Percentiles rank a stretch among this genome's conserved stretches.
These are phyloP conservation scores for Cercopithecus mona DNA, from an alignment of 2,113 vertebrate species.

Conservation along the genomic window DNA sequence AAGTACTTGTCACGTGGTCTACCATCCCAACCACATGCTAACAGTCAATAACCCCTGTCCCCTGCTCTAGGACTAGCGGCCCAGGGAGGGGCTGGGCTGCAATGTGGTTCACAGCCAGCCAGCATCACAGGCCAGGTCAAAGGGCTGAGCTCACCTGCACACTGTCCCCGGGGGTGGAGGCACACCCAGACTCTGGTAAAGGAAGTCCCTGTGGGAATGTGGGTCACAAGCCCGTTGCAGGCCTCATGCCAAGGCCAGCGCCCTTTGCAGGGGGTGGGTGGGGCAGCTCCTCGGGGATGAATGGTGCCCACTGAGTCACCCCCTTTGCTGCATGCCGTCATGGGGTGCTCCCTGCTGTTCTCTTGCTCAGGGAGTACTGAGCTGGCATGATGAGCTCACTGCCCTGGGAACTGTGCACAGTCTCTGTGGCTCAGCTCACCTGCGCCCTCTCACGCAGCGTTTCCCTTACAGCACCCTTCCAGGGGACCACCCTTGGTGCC, in stretches of 20 bases:
- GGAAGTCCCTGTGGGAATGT: conserved; percentile 60
- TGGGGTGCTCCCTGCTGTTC: conserved; percentile 41
- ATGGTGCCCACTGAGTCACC: conserved; percentile 60
- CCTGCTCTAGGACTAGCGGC: neutral
- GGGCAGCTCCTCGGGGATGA: conserved; percentile 17
- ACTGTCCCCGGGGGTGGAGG: neutral
- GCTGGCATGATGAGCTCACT: conserved; percentile 64
- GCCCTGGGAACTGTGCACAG: neutral
- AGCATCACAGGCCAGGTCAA: neutral
- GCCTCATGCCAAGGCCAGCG: neutral
- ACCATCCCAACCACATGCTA: neutral
- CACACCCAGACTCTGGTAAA: conserved; percentile 39
- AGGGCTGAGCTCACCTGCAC: conserved; percentile 50
- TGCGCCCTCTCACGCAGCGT: neutral
- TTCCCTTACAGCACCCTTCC: neutral
- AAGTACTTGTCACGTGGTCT: neutral
- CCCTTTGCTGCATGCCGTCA: neutral
- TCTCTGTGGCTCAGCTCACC: conserved; percentile 55
- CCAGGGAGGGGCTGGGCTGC: neutral
- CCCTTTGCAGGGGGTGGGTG: neutral
- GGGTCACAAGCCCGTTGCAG: neutral
- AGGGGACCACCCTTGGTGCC: neutral
- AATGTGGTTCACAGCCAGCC: neutral
- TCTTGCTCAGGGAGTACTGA: conserved; percentile 46
- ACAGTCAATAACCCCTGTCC: neutral